These are phyloP conservation scores for Macrosiphum euphorbiae DNA, from an alignment of 2,888 invertebrate genomes.

Conservation along the genomic window DNA sequence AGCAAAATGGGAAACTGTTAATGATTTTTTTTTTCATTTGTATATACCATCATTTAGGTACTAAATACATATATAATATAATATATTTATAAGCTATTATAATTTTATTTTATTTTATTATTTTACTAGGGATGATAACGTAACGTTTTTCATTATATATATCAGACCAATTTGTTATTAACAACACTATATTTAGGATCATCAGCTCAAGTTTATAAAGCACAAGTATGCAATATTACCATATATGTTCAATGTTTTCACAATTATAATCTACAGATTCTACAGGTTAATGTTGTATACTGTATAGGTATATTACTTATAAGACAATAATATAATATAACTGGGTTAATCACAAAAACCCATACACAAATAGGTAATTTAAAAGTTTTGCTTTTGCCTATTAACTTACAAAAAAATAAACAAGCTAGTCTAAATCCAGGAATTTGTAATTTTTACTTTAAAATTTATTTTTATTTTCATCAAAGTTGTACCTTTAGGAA, in stretches of 20 bases:
- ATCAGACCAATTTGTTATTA: not conserved
- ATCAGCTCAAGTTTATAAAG: not conserved
- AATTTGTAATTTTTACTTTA: not conserved
- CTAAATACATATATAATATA: too few species aligned
- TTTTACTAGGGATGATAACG: not conserved
- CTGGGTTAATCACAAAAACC: not conserved
- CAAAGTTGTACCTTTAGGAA: not conserved
- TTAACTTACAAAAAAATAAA: not conserved
- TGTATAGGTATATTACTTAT: not conserved
- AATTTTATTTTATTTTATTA: not conserved
- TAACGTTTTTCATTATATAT: not conserved
- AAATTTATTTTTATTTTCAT: not conserved
- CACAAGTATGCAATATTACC: not conserved
- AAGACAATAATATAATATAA: not conserved
- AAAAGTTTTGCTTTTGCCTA: not conserved
- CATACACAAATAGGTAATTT: not conserved
- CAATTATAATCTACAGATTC: not conserved
- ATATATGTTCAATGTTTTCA: not conserved
- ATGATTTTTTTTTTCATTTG: not conserved
- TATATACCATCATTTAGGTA: not conserved
- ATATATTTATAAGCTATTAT: not conserved
- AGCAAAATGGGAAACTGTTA: too few species aligned
- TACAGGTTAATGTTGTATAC: not conserved
- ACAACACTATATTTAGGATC: not conserved
- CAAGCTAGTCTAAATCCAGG: not conserved